These are phyloP conservation scores for Drosophila pseudoobscura DNA, from an alignment of 1,140 invertebrate species.

Conservation along the genomic window DNA sequence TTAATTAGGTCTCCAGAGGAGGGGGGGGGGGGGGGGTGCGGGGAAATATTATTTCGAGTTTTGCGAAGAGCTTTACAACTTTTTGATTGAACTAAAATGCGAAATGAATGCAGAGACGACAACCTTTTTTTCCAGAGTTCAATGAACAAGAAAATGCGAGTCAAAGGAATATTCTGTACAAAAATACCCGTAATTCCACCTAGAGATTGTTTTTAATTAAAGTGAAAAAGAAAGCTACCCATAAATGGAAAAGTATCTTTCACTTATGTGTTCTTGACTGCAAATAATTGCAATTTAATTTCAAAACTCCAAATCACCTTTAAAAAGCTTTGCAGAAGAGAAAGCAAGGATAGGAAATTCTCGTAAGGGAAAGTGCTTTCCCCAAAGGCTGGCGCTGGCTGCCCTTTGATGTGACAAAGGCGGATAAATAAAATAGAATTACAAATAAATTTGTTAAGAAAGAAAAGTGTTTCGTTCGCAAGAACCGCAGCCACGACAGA, in stretches of 20 bases:
- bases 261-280: neutral
- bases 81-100: no score
- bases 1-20: no score
- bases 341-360: neutral
- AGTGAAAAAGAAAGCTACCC: no score
- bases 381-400: slow-evolving; percentile 14
- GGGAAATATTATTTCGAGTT: neutral
- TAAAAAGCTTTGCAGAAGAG: neutral
- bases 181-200: no score
- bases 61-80: no score
- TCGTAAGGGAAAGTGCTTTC: neutral
- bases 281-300: slow-evolving; percentile 4
- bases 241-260: slow-evolving; percentile 4
- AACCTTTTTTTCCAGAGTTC: no score
- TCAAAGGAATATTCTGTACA: no score
- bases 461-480: slow-evolving; percentile 12
- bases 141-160: no score
- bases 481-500: slow-evolving; percentile 26
- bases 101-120: no score
- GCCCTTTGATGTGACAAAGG: slow-evolving; percentile 48
- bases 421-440: slow-evolving; percentile 18
- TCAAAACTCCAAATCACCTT: slow-evolving; percentile 1
- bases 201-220: no score
- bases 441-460: slow-evolving; percentile 22
- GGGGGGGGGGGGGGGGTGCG: no score